Conservation (phyloP, 2,888 invertebrate genomes). For the Charanyca ferruginea region DNA sequence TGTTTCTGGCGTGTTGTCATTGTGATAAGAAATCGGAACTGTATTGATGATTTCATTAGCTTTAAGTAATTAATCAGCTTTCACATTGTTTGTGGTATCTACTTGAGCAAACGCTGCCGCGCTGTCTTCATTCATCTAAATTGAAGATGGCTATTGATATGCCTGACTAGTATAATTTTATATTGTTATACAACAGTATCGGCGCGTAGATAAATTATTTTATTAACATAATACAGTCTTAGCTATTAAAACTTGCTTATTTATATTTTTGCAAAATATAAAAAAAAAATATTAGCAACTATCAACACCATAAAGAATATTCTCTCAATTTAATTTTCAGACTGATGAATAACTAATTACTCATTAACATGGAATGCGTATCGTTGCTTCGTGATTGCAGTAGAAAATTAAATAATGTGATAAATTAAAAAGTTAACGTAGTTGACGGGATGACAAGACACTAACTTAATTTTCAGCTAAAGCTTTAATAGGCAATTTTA, state of each 20-base stretch:
- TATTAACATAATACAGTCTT: too few species aligned
- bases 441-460: conserved; percentile 1
- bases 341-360: conserved; percentile 26
- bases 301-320: conserved; percentile 1
- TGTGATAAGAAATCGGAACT: conserved; percentile 10
- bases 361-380: conserved; percentile 17
- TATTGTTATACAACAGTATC: too few species aligned
- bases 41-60: not conserved
- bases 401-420: conserved; percentile 21
- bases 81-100: too few species aligned
- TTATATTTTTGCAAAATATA: conserved; percentile 3
- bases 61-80: not conserved
- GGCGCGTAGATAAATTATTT: too few species aligned
- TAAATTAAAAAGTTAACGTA: conserved; percentile 23
- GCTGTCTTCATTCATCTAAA: too few species aligned
- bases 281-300: not conserved
- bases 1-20: not conserved
- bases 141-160: too few species aligned
- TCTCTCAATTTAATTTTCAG: conserved; percentile 1
- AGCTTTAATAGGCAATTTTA: not conserved
- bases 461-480: conserved; percentile 1
- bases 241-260: too few species aligned
- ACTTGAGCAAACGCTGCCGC: too few species aligned
- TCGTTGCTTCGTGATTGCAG: conserved; percentile 16
- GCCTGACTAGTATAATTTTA: too few species aligned